A percentile compares a stretch with the other conserved stretches of the same genome.
Evolutionary conservation across 2,113 vertebrate genomes (phyloP).

Genomic region (Stictonetta naevosa): DNA sequence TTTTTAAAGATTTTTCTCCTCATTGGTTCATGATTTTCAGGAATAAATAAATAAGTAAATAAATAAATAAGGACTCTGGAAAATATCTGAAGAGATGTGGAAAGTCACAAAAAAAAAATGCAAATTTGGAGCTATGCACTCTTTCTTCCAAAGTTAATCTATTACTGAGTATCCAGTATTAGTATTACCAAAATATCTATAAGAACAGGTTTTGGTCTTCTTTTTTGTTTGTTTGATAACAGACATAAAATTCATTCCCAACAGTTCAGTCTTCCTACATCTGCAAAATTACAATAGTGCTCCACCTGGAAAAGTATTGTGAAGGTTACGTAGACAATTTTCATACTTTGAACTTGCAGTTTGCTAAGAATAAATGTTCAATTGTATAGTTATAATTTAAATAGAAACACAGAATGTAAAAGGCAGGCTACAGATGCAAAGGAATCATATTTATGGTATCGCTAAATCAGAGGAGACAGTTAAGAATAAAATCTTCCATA

Average conservation of each 20-base stretch:
- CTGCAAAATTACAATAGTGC: neutral
- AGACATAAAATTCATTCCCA: neutral
- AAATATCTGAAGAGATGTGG: neutral
- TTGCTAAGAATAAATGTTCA: neutral
- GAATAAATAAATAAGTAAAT: neutral
- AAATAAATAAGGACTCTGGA: neutral
- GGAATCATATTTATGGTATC: neutral
- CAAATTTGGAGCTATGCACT: neutral
- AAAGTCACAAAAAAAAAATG: neutral
- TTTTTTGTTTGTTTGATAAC: neutral
- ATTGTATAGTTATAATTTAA: neutral
- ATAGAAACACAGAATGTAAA: neutral
- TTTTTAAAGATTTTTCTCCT: neutral
- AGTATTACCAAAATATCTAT: neutral
- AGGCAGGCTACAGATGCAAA: neutral
- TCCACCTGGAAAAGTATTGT: neutral
- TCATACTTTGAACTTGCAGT: neutral
- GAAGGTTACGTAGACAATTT: neutral
- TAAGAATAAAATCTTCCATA: neutral
- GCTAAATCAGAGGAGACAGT: neutral
- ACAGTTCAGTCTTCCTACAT: neutral
- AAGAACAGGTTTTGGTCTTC: neutral
- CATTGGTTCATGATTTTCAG: neutral
- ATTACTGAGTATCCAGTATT: neutral
- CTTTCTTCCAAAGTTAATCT: neutral